A percentile compares a stretch with the other conserved stretches of the same genome.
These are phyloP conservation scores for Neostethus bicornis DNA, from an alignment of 2,797 vertebrate genomes.

Conservation along the genomic window DNA sequence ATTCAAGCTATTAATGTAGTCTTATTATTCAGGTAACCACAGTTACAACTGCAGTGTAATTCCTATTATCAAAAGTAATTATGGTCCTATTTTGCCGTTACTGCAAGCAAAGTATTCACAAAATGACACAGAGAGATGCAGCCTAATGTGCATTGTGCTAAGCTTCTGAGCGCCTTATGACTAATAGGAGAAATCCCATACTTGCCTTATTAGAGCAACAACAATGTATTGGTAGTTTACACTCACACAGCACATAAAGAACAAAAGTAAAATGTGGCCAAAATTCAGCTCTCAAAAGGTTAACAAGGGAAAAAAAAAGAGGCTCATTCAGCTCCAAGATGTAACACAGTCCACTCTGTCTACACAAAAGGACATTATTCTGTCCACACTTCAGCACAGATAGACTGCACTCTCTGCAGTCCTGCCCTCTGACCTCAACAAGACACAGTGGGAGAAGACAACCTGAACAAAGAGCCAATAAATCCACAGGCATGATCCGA, in stretches of 20 bases:
- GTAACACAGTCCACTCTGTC: conserved; percentile 83
- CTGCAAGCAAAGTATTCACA: background rate
- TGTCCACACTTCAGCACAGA: conserved; percentile 86
- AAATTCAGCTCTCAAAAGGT: conserved; percentile 71
- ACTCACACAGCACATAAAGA: conserved; percentile 55
- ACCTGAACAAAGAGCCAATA: conserved; percentile 13
- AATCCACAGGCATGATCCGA: conserved; percentile 2
- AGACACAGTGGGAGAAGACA: conserved; percentile 23
- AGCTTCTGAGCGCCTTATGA: conserved; percentile 71
- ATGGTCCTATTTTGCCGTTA: conserved; percentile 10
- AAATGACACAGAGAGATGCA: conserved; percentile 83
- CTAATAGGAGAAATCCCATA: background rate
- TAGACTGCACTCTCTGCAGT: conserved; percentile 78
- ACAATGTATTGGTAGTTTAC: conserved; percentile 3
- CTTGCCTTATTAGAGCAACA: background rate
- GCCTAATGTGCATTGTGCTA: conserved; percentile 83
- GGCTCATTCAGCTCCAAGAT: conserved; percentile 74
- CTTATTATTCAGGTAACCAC: conserved; percentile 7
- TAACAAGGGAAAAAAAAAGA: conserved; percentile 76
- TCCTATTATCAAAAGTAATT: conserved; percentile 8
- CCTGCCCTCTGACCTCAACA: conserved; percentile 45
- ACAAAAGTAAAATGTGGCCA: conserved; percentile 51
- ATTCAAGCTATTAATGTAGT: background rate
- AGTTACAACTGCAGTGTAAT: background rate
- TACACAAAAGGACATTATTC: conserved; percentile 89